phyloP scores from a whole-genome alignment of 2,113 vertebrate species.

The Gopherus flavomarginatus region DNA sequence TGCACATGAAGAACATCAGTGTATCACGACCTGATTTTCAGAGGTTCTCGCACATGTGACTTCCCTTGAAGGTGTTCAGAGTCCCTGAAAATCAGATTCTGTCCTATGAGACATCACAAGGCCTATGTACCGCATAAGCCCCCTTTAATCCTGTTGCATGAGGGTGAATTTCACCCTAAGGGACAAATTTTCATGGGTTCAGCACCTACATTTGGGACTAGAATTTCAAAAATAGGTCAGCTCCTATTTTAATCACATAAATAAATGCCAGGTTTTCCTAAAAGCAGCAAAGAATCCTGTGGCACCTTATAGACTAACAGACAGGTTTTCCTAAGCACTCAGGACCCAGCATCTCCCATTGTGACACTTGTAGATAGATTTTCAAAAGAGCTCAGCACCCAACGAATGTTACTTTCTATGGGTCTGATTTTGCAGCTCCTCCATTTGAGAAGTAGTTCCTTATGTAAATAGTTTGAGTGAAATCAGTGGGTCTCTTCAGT shows the following conservation, averaged over 20 bases:
- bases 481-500: not conserved
- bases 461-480: not conserved
- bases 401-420: not conserved
- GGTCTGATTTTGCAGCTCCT: not conserved
- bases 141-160: not conserved
- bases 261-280: not conserved
- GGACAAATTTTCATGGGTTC: not conserved
- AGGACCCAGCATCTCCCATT: not conserved
- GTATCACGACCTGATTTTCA: not conserved
- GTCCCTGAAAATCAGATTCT: rapidly evolving
- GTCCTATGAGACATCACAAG: not conserved
- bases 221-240: not conserved
- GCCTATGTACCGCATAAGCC: not conserved
- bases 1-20: rapidly evolving
- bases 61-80: not conserved
- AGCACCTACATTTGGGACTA: not conserved
- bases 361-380: not conserved
- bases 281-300: too few species aligned
- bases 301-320: too few species aligned
- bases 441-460: not conserved
- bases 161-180: not conserved
- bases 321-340: not conserved
- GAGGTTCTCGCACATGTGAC: not conserved
- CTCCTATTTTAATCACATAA: not conserved
- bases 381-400: not conserved